phyloP scores from a whole-genome alignment of 2,797 vertebrate genomes.

The Sebastiscus albofasciatus region DNA sequence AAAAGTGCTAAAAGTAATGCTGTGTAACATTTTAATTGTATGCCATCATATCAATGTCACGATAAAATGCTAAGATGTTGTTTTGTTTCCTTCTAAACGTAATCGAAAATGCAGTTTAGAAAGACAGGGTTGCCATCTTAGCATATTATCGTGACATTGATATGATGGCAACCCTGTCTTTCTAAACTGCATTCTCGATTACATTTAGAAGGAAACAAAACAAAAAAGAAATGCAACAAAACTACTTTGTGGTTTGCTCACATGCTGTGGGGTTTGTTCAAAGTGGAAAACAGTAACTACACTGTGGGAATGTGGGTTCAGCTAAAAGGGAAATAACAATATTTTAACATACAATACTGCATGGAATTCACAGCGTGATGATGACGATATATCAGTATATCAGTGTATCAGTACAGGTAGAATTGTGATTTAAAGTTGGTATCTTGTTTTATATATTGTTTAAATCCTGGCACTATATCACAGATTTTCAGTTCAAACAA shows the following conservation, averaged over 20 bases:
- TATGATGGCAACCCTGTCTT: too few relatives aligned
- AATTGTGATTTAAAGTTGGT: neutral
- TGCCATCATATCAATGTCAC: neutral
- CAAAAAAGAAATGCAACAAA: too few relatives aligned
- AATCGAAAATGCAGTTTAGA: too few relatives aligned
- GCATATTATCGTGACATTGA: too few relatives aligned
- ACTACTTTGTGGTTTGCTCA: neutral
- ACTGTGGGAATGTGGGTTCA: neutral
- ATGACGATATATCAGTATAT: neutral
- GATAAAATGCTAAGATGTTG: neutral
- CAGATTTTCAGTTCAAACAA: neutral
- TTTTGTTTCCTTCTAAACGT: too few relatives aligned
- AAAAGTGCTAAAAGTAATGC: neutral
- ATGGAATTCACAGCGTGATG: neutral
- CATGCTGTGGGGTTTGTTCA: neutral
- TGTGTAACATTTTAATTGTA: neutral
- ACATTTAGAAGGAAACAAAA: too few relatives aligned
- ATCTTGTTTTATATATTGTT: neutral
- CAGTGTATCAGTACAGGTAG: neutral
- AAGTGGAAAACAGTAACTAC: neutral
- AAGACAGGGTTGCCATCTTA: too few relatives aligned
- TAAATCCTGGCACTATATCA: neutral
- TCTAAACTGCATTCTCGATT: too few relatives aligned
- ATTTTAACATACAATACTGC: slow-evolving; percentile 12
- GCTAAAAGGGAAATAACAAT: neutral